Conservation (phyloP, 2,888 invertebrate species). For the Prionchulus punctatus region DNA sequence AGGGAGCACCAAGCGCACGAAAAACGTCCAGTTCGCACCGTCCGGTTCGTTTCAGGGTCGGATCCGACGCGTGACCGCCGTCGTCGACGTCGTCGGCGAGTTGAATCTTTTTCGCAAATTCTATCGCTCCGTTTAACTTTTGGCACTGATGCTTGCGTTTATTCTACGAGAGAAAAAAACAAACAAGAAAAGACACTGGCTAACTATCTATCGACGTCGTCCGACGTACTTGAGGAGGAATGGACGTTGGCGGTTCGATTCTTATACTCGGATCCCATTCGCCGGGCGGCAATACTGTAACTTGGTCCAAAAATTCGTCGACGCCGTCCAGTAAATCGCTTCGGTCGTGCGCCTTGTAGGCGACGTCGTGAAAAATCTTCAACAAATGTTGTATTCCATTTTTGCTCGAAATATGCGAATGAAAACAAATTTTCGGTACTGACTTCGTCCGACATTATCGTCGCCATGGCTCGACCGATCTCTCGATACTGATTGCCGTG, state of each 20-base stretch:
- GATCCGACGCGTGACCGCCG: conserved; percentile 37
- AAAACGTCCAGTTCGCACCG: conserved; percentile 31
- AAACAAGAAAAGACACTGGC: too few relatives aligned
- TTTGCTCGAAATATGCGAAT: too few relatives aligned
- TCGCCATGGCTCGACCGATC: conserved; percentile 91
- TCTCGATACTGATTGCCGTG: conserved; percentile 62
- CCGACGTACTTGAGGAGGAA: conserved; percentile 31
- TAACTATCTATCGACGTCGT: too few relatives aligned
- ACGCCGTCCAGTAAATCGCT: conserved; percentile 81
- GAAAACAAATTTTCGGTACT: conserved; percentile 9
- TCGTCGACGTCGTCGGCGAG: conserved; percentile 61
- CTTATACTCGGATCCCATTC: conserved; percentile 38
- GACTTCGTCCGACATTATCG: conserved; percentile 88
- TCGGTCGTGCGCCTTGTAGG: conserved; percentile 69
- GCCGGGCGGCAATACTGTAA: conserved; percentile 37
- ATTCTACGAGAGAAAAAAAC: conserved; percentile 44
- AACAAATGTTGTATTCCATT: too few relatives aligned
- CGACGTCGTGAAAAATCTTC: conserved; percentile 77
- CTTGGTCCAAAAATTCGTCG: conserved; percentile 75
- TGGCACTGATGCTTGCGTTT: conserved; percentile 37
- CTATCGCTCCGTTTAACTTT: background rate
- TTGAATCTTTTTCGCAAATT: background rate
- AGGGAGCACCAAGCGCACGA: background rate
- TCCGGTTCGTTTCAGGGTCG: conserved; percentile 54
- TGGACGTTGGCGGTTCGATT: conserved; percentile 34